Conservation (phyloP, 1,140 invertebrate species). For the Eriocheir sinensis region DNA sequence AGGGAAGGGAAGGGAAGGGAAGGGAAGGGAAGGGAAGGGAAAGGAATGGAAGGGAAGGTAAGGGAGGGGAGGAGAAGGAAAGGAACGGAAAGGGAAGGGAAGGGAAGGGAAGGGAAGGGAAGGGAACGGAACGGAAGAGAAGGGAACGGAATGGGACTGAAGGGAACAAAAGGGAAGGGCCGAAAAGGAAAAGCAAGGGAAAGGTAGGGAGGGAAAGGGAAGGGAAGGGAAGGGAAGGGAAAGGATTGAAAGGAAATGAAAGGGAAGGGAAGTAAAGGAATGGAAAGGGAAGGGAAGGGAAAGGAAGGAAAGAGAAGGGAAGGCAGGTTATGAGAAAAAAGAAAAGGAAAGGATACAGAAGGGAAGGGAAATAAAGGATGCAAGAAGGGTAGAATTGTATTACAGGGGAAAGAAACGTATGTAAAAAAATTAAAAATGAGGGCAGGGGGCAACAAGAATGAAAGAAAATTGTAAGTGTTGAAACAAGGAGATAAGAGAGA, state of each 20-base stretch:
- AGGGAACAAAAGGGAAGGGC: not conserved
- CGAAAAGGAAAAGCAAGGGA: not conserved
- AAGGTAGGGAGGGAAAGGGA: no score
- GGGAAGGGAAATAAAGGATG: no score
- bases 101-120: not conserved
- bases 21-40: not conserved
- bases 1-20: no score
- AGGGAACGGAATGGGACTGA: not conserved
- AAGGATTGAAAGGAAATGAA: not conserved
- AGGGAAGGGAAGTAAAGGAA: no score
- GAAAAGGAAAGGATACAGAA: not conserved
- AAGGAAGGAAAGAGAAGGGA: not conserved
- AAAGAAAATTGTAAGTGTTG: no score
- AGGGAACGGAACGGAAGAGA: not conserved
- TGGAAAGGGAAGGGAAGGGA: no score
- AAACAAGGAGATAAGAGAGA: no score
- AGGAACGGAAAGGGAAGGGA: not conserved
- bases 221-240: not conserved
- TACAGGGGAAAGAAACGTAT: no score
- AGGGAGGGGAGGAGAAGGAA: not conserved
- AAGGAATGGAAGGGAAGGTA: not conserved
- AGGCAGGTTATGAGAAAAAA: not conserved
- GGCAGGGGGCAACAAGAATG: no score
- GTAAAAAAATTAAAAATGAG: no score
- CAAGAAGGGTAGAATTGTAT: no score